A percentile compares a stretch with the other conserved stretches of the same genome.
phyloP scores from a whole-genome alignment of 2,888 invertebrate species.

The Willowsia nigromaculata region DNA sequence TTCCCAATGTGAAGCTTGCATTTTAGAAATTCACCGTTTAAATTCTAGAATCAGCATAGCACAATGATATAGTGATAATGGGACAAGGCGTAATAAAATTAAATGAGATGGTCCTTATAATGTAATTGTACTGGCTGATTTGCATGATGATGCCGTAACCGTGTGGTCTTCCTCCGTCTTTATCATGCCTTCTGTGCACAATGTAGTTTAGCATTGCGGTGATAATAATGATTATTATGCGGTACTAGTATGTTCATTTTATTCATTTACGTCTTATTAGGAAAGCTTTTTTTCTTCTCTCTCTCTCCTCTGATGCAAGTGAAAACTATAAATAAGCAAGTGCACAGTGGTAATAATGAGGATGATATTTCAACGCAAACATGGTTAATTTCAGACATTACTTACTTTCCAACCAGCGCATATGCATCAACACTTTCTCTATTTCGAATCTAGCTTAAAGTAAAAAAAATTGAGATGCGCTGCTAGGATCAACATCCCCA shows the following conservation, averaged over 20 bases:
- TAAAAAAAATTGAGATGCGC: constrained; percentile 7
- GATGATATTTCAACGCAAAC: constrained; percentile 19
- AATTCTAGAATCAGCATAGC: constrained; percentile 38
- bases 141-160: constrained; percentile 67
- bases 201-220: constrained; percentile 9
- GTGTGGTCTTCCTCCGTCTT: constrained; percentile 55
- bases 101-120: constrained; percentile 69
- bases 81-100: constrained; percentile 69
- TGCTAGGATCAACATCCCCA: neutral
- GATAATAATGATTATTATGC: constrained; percentile 35
- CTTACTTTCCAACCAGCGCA: neutral
- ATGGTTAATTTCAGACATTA: constrained; percentile 30
- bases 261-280: constrained; percentile 25
- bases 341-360: constrained; percentile 20
- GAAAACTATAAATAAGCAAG: constrained; percentile 17
- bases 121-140: constrained; percentile 65
- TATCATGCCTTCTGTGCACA: constrained; percentile 39
- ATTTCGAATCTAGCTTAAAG: neutral
- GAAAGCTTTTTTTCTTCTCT: constrained; percentile 6
- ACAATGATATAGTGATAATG: constrained; percentile 59
- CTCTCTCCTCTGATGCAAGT: neutral
- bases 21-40: constrained; percentile 36
- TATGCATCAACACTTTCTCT: neutral
- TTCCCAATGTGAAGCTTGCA: constrained; percentile 42
- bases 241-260: neutral